phyloP scores from a whole-genome alignment of 2,113 vertebrate genomes.

The Marmota monax region DNA sequence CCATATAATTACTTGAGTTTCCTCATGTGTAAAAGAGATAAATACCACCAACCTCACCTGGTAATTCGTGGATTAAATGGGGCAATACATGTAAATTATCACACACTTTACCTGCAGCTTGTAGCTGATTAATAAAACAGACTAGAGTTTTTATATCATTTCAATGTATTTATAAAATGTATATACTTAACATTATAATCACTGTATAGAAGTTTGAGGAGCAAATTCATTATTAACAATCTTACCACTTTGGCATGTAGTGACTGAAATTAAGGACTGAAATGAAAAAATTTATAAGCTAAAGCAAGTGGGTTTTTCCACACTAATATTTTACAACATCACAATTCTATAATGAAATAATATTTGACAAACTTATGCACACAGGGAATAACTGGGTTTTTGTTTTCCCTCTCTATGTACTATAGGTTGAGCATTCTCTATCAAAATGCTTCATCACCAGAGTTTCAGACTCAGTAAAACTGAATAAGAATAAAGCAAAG shows the following conservation, averaged over 20 bases:
- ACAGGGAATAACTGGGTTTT: neutral
- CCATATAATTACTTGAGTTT: neutral
- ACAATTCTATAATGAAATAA: constrained; percentile 10
- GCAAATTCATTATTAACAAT: constrained; percentile 32
- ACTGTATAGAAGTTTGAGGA: neutral
- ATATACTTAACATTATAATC: neutral
- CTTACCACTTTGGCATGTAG: neutral
- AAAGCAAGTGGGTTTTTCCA: constrained; percentile 22
- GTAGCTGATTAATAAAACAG: neutral
- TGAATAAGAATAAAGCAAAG: neutral
- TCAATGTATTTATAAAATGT: neutral
- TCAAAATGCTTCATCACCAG: neutral
- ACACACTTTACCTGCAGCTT: neutral
- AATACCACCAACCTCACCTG: neutral
- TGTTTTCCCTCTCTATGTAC: neutral
- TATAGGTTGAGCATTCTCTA: neutral
- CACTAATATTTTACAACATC: neutral
- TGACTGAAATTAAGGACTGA: constrained; percentile 12
- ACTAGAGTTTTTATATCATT: neutral
- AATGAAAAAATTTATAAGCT: neutral
- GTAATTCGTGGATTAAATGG: neutral
- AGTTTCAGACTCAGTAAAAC: neutral
- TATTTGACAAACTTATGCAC: neutral
- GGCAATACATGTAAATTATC: neutral
- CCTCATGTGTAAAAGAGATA: neutral